Percentiles rank a stretch among this genome's conserved stretches.
phyloP scores from a whole-genome alignment of 2,888 invertebrate species.

The Philonicus albiceps region DNA sequence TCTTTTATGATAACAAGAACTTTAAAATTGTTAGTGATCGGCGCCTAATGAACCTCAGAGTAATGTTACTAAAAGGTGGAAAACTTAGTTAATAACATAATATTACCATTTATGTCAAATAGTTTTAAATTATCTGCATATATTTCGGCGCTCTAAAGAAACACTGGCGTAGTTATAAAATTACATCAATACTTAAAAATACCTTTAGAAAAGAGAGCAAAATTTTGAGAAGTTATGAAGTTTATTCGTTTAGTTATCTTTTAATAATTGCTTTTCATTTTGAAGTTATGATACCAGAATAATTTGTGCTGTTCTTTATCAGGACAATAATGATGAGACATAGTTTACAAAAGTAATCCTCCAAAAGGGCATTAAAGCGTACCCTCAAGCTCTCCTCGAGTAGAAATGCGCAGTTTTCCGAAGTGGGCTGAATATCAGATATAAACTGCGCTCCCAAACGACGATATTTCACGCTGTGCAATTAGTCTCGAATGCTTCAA shows the following conservation, averaged over 20 bases:
- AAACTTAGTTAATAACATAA: neutral
- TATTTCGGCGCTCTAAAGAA: neutral
- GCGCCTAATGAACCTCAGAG: neutral
- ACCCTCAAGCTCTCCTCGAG: neutral
- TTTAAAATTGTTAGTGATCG: neutral
- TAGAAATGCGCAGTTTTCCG: neutral
- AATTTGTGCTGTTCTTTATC: neutral
- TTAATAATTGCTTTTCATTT: neutral
- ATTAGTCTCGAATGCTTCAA: slow-evolving; percentile 11
- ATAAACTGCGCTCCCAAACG: neutral
- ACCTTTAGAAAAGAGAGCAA: neutral
- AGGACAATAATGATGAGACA: neutral
- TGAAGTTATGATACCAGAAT: neutral
- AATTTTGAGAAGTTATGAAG: neutral
- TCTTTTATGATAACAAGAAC: no score
- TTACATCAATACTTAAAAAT: neutral
- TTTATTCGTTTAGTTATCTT: neutral
- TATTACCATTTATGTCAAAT: neutral
- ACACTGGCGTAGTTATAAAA: neutral
- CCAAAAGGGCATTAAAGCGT: neutral
- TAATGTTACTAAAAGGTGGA: neutral
- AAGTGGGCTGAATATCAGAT: neutral
- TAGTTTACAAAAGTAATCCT: neutral
- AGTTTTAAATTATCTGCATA: neutral
- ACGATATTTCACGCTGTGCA: slow-evolving; percentile 30